Conservation (phyloP, 1,140 invertebrate species). For the Micrasema minimum region DNA sequence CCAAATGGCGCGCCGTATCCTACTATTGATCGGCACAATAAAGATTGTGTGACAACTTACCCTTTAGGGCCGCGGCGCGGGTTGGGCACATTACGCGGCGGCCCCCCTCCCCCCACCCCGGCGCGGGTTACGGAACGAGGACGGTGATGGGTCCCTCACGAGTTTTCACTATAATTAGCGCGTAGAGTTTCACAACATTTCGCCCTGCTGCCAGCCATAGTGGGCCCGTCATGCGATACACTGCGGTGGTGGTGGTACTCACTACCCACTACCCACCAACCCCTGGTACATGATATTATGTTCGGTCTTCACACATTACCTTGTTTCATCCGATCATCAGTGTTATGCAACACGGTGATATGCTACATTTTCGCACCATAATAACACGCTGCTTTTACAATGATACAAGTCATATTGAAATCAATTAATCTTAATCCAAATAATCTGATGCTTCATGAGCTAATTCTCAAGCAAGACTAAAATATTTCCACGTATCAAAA, state of each 20-base stretch:
- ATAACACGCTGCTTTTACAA: no score
- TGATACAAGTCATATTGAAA: no score
- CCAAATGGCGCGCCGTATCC: not conserved
- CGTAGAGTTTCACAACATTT: conserved; percentile 30
- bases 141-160: conserved; percentile 26
- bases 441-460: no score
- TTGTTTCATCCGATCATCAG: not conserved
- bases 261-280: no score
- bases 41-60: conserved; percentile 17
- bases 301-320: not conserved
- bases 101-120: not conserved
- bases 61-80: not conserved
- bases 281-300: no score
- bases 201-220: conserved; percentile 21
- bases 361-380: no score
- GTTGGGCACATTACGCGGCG: conserved; percentile 5
- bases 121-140: conserved; percentile 7
- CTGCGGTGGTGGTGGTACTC: not conserved
- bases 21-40: conserved; percentile 8
- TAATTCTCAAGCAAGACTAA: no score
- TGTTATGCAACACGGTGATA: no score
- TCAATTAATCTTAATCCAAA: no score
- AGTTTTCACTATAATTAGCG: conserved; percentile 43
- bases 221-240: conserved; percentile 13
- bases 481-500: no score